Conservation (phyloP, 2,113 vertebrate genomes). For the Triplophysa rosa region DNA sequence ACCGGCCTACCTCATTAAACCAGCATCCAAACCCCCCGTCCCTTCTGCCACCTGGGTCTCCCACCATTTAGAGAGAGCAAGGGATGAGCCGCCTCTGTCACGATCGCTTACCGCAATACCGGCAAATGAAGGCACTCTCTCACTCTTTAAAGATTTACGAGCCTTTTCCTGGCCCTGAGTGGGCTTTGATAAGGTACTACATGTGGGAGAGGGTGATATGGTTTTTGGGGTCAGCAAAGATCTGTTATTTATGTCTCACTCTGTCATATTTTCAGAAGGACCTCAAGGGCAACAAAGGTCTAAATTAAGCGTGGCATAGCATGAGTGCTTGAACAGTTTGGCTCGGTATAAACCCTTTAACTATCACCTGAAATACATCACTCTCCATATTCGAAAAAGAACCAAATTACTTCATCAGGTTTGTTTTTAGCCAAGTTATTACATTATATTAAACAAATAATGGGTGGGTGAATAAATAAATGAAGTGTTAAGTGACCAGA, state of each 20-base stretch:
- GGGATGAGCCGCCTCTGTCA: constrained; percentile 22
- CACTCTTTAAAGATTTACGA: constrained; percentile 36
- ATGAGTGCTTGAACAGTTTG: constrained; percentile 59
- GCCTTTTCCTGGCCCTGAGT: constrained; percentile 17
- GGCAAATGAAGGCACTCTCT: constrained; percentile 16
- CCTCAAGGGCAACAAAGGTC: constrained; percentile 55
- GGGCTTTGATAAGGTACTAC: constrained; percentile 24
- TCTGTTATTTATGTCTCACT: constrained; percentile 57
- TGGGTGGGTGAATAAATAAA: too few species aligned
- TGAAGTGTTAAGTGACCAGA: too few species aligned
- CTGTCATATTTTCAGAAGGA: constrained; percentile 55
- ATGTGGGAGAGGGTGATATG: constrained; percentile 10
- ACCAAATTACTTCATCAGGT: too few species aligned
- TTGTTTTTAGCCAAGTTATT: too few species aligned
- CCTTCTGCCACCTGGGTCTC: constrained; percentile 12
- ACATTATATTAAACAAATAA: too few species aligned
- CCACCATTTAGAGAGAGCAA: constrained; percentile 31
- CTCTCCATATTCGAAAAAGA: too few species aligned
- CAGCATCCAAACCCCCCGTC: constrained; percentile 36
- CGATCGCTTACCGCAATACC: constrained; percentile 14
- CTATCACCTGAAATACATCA: too few species aligned
- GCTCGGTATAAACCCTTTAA: constrained; percentile 61
- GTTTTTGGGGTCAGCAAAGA: constrained; percentile 40
- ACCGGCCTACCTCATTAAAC: constrained; percentile 47
- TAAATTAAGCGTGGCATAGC: constrained; percentile 60